Conservation (phyloP, 1,140 invertebrate genomes). For the Schmidtea mediterranea region DNA sequence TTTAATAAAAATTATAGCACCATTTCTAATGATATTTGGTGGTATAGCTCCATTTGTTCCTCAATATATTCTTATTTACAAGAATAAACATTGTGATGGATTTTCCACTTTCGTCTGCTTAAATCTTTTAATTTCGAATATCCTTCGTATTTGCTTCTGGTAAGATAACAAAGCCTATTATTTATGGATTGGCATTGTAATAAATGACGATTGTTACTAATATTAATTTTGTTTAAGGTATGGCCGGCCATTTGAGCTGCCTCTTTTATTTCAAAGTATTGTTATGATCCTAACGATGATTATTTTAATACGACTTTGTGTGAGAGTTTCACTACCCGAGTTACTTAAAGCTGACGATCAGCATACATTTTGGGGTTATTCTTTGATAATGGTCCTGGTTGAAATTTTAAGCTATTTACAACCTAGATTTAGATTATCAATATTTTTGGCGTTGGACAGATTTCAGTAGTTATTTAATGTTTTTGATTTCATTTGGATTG, state of each 20-base stretch:
- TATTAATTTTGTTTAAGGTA: constrained; percentile 44
- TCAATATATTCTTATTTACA: constrained; percentile 67
- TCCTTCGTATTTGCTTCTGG: constrained; percentile 86
- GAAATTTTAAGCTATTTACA: neutral
- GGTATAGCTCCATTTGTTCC: constrained; percentile 62
- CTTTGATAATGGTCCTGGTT: neutral
- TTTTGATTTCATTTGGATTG: constrained; percentile 55
- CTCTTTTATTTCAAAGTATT: constrained; percentile 74
- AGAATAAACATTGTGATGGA: constrained; percentile 58
- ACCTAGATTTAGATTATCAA: constrained; percentile 19
- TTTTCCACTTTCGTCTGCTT: constrained; percentile 88
- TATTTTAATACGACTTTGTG: constrained; percentile 70
- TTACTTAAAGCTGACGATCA: neutral
- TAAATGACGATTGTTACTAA: constrained; percentile 6
- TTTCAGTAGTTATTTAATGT: constrained; percentile 78
- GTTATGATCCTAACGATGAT: constrained; percentile 91
- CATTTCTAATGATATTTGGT: constrained; percentile 52
- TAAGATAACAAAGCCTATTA: constrained; percentile 29
- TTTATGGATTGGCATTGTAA: neutral
- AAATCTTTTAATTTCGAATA: constrained; percentile 71
- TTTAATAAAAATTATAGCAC: constrained; percentile 11
- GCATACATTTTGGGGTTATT: neutral
- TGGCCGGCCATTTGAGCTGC: constrained; percentile 75
- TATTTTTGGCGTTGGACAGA: constrained; percentile 98
- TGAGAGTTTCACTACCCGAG: constrained; percentile 36